Conservation (phyloP, 1,140 invertebrate genomes). For the Scaptomyza hsui region DNA sequence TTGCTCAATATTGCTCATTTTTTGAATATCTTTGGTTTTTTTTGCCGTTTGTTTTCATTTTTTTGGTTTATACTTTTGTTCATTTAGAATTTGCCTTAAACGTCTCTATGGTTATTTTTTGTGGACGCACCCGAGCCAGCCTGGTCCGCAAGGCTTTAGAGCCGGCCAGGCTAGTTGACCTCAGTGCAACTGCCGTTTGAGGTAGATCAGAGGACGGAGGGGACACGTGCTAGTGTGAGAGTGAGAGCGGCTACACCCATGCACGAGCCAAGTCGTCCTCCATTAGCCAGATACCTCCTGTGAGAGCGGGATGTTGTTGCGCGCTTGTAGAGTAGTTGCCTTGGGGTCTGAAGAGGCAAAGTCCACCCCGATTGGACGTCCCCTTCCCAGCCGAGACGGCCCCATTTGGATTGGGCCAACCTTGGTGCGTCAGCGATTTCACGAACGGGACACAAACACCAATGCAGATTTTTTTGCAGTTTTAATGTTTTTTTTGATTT, state of each 20-base stretch:
- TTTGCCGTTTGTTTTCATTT: conserved; percentile 39
- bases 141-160: neutral
- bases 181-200: neutral
- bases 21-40: conserved; percentile 72
- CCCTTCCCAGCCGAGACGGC: conserved; percentile 21
- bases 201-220: neutral
- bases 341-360: neutral
- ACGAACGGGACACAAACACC: conserved; percentile 82
- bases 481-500: conserved; percentile 64
- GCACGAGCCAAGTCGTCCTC: no score
- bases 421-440: conserved; percentile 69
- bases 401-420: conserved; percentile 21
- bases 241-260: no score
- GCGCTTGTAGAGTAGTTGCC: conserved; percentile 7
- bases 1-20: conserved; percentile 69
- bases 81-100: conserved; percentile 83
- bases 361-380: conserved; percentile 2
- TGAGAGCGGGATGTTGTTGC: neutral
- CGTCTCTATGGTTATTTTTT: conserved; percentile 81
- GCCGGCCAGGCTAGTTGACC: neutral
- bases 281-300: neutral
- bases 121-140: conserved; percentile 61
- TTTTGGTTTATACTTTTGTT: conserved; percentile 79
- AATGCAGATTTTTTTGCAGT: conserved; percentile 74
- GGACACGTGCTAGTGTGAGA: no score